Base-by-base conservation (phyloP, 2,888 invertebrate genomes). In the Agrotis clavis region DNA sequence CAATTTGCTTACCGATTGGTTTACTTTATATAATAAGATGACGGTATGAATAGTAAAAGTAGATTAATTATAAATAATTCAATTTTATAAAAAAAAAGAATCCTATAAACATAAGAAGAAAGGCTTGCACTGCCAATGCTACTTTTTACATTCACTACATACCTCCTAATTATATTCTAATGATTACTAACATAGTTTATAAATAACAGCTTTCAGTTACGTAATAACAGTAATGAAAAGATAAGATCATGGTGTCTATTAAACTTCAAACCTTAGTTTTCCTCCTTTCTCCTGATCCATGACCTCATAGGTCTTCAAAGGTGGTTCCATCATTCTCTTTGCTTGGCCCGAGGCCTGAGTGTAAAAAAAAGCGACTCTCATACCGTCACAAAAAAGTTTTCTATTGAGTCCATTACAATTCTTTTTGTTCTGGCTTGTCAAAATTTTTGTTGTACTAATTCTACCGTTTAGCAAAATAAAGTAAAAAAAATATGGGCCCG, bases 241-340 rank as follows among this genome's bases (percentile, higher is more conserved):
- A 56, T 56, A 18, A 30, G 18, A 30, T 56, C 30, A 35, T 57
- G 56, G 56, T n/a, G 56, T 30, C 5, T 56, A 30, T 56, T n/a
- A 16, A 35, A 35, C 14, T 41, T 41, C 25, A 16, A 25, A 30
- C 25, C 13, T 19, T 19, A 4, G 16, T 47, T 66, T 66, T 30
- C 13, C 16, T 66, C 25, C 45, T 65, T 45, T 45, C 65, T 64
- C 66, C 66, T 65, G 45, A 30, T 66, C 19, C 13, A 30, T 14
- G 13, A 66, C 13, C 19, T 9, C 30, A 30, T 19, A 47, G 18
- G 4, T 19, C n/a, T 21, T 2, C 21, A 11, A 47, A 47, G 2
- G 3, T n/a, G 13, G 4, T 45, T 47, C n/a, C 7, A 16, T 47
- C 4, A 35, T 4, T 18, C 4, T 14, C 45, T 30, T 51, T 1